Conservation (phyloP, 2,888 invertebrate genomes). For the Acanthococcus lagerstroemiae region DNA sequence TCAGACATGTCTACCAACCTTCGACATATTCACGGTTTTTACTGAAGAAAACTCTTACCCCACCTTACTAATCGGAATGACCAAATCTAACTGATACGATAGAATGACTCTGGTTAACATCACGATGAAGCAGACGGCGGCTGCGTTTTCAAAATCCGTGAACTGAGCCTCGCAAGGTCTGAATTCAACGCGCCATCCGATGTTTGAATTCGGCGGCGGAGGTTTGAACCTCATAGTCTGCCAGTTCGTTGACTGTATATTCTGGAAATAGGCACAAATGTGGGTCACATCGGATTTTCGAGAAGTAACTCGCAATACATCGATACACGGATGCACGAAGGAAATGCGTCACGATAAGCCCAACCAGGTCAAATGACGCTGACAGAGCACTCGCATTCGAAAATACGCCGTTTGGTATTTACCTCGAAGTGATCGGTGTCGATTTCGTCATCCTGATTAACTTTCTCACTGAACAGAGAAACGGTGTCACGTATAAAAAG, state of each 20-base stretch:
- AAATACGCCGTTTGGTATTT: too few relatives aligned
- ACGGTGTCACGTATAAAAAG: conserved; percentile 96
- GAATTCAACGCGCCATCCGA: conserved; percentile 99
- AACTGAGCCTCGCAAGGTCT: conserved; percentile 96
- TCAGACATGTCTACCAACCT: too few relatives aligned
- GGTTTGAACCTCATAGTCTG: conserved; percentile 99
- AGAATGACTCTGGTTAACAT: conserved; percentile 91
- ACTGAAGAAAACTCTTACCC: too few relatives aligned
- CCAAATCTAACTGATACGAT: conserved; percentile 87
- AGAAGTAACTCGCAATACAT: too few relatives aligned
- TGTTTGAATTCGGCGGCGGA: conserved; percentile 87
- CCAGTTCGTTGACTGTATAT: conserved; percentile 99
- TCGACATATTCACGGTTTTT: too few relatives aligned
- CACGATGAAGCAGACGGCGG: conserved; percentile 94
- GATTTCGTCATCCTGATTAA: conserved; percentile 82
- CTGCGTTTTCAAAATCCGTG: conserved; percentile 99
- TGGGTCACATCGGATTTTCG: too few relatives aligned
- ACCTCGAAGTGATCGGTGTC: conserved; percentile 99
- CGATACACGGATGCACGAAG: too few relatives aligned
- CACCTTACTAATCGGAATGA: conserved; percentile 95
- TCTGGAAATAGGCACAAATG: conserved; percentile 55
- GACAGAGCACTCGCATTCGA: too few relatives aligned
- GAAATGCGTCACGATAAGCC: background rate
- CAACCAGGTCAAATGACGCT: too few relatives aligned
- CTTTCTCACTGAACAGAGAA: conserved; percentile 86